Base-by-base conservation (phyloP, 2,797 vertebrate species). In the Antrozous pallidus region DNA sequence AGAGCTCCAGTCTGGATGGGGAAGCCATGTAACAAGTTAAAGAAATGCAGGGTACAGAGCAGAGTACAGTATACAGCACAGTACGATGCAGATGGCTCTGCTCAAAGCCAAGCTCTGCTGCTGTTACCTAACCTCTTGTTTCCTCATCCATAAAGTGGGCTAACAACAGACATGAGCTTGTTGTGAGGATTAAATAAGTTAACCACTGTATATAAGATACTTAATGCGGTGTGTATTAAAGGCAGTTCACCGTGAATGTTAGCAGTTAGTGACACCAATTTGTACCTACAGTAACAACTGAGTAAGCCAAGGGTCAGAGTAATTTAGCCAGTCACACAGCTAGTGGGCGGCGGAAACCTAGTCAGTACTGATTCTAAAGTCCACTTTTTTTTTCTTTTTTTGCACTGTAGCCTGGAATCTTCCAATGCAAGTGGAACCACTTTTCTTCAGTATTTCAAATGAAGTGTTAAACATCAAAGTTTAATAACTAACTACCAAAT, bases 381-480 rank as follows among this genome's bases (percentile, higher is more conserved):
- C 11, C 9, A 61, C 28, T 42, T 69, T 74, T 40, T 42, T 61
- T 40, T 42, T 69, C n/a, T n/a, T 74, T 36, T 87, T 87, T 45
- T 22, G 36, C n/a, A 36, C 8, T 56, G 22, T 3, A 74, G 16
- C 16, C 58, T 84, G 5, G 56, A 69, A 77, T 73, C 5, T 58
- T 94, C 63, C 45, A 58, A 26, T 8, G 26, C 4, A 83, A 89
- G 84, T 31, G 7, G 45, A 71, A 86, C 17, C 36, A 51, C 67
- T 71, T 93, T 88, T 79, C 63, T 70, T 91, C 6, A 80, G 26
- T 71, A 84, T 84, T 80, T 95, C 49, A 78, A 88, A 88, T 78
- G 58, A 65, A 56, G 18, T 82, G 33, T 61, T 78, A 86, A 93
- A 65, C 8, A 88, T 33, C 51, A 61, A 63, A 28, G 73, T 54